Percentiles rank a stretch among this genome's conserved stretches.
These are phyloP conservation scores for Eonycteris spelaea DNA, from an alignment of 2,113 vertebrate genomes.

Conservation along the genomic window DNA sequence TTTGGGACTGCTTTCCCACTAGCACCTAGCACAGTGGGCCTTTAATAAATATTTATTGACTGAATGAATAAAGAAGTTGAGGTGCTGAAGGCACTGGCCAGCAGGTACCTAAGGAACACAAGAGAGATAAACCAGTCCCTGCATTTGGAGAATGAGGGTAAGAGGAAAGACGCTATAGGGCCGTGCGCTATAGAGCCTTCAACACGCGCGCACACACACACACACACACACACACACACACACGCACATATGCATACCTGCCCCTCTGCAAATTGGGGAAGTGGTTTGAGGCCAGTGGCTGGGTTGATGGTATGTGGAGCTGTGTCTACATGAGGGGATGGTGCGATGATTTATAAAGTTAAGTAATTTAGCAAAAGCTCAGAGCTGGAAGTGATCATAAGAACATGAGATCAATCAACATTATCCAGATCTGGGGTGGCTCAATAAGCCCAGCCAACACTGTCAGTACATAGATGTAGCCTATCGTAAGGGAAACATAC, in stretches of 20 bases:
- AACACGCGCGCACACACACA: neutral
- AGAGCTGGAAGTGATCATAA: neutral
- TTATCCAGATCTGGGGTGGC: neutral
- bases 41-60: neutral
- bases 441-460: neutral
- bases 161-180: neutral
- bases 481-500: neutral
- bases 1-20: neutral
- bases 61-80: neutral
- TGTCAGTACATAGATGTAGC: neutral
- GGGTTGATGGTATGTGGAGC: neutral
- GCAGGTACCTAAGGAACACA: neutral
- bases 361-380: neutral
- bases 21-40: neutral
- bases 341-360: neutral
- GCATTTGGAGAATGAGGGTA: neutral
- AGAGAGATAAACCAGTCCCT: neutral
- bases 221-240: accelerated
- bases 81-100: neutral
- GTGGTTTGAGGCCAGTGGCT: neutral
- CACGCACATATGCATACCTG: accelerated
- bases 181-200: neutral
- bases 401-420: neutral
- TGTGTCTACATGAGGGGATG: neutral
- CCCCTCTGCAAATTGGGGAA: neutral